Base-by-base conservation (phyloP, 2,113 vertebrate species). In the Brevimyrus niger region DNA sequence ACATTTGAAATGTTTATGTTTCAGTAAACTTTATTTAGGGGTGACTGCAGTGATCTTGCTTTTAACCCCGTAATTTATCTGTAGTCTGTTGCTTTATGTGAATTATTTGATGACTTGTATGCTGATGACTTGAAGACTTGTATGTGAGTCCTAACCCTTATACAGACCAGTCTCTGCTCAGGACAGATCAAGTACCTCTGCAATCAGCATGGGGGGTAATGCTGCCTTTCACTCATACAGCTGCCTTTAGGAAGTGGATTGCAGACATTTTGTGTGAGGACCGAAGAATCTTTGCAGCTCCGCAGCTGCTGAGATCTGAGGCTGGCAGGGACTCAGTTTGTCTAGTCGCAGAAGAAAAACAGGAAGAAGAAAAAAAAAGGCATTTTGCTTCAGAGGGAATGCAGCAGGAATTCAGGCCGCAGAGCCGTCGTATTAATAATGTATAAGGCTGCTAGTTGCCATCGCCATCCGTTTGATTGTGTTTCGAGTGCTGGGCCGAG, bases 261-360 rank as follows among this genome's bases (percentile, higher is more conserved):
- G 84, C 89, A 91, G 91, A 89, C 90, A 87, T 92, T 92, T 92
- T 91, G 85, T 89, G 89, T 90, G 90, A 89, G 91, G 91, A 86
- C 89, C 58, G 82, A 88, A 90, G 91, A 90, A 91, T 91, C 91
- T 89, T 87, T 89, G 83, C 89, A 89, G 91, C 88, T 88, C 90
- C 88, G 89, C 91, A 92, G 92, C 91, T 92, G 91, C 89, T 38
- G 90, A 86, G 88, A 91, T 92, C 92, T 86, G 90, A 92, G 91
- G 42, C n/a, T 93, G 91, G 90, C 92, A 89, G 69, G n/a, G 90
- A 80, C 88, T 92, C 91, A 55, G 92, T 91, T 93, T 90, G 91
- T 93, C 90, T 93, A 89, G 91, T 90, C 90, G 35, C 58, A 89
- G 88, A 91, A 90, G 91, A 91, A 93, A 93, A 93, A 93, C 92